Evolutionary conservation across 64 coral and sea anemone species (phyloP).

Genomic region (Porites lutea): DNA sequence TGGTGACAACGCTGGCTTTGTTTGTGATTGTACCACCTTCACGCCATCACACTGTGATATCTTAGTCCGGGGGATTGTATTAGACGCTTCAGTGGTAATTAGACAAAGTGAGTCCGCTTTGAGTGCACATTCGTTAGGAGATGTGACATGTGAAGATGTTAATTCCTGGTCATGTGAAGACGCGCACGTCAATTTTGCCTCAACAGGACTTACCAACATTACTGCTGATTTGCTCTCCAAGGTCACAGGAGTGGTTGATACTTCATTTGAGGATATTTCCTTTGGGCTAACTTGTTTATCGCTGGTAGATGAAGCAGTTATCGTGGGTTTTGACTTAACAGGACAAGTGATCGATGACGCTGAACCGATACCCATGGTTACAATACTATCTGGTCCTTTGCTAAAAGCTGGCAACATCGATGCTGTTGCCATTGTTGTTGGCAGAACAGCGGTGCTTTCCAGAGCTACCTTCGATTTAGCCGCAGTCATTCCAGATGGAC

Average conservation of each 20-base stretch:
- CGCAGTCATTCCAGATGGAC: not conserved
- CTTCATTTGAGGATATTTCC: not conserved
- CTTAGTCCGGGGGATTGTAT: not conserved
- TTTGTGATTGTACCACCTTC: not conserved
- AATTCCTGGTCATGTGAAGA: not conserved
- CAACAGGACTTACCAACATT: not conserved
- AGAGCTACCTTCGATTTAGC: not conserved
- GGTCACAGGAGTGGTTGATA: too few relatives aligned
- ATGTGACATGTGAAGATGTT: not conserved
- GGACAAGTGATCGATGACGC: not conserved
- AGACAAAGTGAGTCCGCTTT: not conserved
- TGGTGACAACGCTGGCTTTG: not conserved
- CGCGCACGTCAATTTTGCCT: slow-evolving; percentile 3
- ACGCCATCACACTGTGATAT: not conserved
- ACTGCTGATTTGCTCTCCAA: slow-evolving; percentile 5
- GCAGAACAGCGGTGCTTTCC: not conserved
- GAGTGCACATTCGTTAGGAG: not conserved
- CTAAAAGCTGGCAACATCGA: not conserved
- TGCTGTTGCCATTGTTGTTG: not conserved
- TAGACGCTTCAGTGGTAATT: not conserved
- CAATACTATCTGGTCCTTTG: not conserved
- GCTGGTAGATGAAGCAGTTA: not conserved
- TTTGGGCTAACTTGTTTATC: not conserved
- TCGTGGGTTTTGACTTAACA: not conserved
- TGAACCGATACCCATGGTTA: not conserved